Evolutionary conservation across 2,113 vertebrate species (phyloP).

Genomic region (Lichenostomus cassidix): DNA sequence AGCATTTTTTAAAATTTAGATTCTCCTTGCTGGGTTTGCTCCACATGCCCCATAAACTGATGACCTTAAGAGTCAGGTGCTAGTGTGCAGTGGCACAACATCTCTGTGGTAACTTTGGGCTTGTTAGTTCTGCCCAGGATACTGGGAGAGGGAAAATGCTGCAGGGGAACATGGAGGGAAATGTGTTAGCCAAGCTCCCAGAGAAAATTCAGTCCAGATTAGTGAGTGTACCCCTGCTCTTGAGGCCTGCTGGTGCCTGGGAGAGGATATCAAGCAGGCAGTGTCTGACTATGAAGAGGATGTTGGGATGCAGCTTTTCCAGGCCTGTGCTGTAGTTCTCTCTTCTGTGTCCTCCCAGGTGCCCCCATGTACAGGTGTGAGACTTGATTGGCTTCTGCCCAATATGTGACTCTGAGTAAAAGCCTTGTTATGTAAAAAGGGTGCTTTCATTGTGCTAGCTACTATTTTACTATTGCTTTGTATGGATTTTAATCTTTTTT

Average conservation of each 20-base stretch:
- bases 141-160: neutral
- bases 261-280: neutral
- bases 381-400: neutral
- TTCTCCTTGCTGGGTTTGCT: neutral
- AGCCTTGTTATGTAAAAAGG: neutral
- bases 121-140: neutral
- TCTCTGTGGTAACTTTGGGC: neutral
- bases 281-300: neutral
- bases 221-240: neutral
- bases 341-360: neutral
- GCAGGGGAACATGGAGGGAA: neutral
- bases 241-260: neutral
- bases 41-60: neutral
- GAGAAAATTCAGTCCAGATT: neutral
- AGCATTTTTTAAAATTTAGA: neutral
- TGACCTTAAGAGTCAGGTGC: neutral
- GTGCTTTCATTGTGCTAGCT: neutral
- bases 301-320: neutral
- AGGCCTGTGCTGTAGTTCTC: neutral
- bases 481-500: neutral
- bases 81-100: neutral
- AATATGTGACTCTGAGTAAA: neutral
- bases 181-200: neutral
- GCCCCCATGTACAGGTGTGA: rapidly evolving
- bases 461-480: neutral